phyloP scores from a whole-genome alignment of 2,888 invertebrate species.

The Aradus depressus region DNA sequence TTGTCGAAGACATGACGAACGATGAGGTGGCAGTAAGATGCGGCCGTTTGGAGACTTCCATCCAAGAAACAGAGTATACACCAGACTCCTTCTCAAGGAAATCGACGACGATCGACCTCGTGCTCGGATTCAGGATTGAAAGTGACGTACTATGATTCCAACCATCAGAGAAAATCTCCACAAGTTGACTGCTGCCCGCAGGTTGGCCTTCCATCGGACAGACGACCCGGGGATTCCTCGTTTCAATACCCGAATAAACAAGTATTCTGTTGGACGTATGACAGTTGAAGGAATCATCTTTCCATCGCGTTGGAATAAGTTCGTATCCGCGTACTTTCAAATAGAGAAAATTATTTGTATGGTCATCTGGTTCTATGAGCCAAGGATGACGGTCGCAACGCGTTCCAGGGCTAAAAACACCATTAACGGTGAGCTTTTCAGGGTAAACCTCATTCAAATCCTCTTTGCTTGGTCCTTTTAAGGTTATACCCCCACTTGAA shows the following conservation, averaged over 20 bases:
- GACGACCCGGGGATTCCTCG: slow-evolving; percentile 50
- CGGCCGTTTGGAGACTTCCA: slow-evolving; percentile 53
- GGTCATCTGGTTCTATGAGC: slow-evolving; percentile 64
- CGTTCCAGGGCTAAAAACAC: slow-evolving; percentile 39
- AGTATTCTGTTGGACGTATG: slow-evolving; percentile 58
- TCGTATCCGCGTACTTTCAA: slow-evolving; percentile 57
- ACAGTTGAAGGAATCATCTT: slow-evolving; percentile 39
- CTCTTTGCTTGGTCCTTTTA: slow-evolving; percentile 45
- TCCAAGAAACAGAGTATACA: slow-evolving; percentile 64
- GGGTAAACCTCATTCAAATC: slow-evolving; percentile 35
- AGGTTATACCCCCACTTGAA: slow-evolving; percentile 59
- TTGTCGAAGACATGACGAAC: slow-evolving; percentile 39
- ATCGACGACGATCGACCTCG: slow-evolving; percentile 61
- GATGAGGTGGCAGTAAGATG: slow-evolving; percentile 38
- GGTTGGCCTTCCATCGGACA: slow-evolving; percentile 46
- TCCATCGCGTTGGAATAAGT: slow-evolving; percentile 34
- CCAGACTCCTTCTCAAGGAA: slow-evolving; percentile 62
- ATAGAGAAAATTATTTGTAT: slow-evolving; percentile 56
- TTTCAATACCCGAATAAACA: slow-evolving; percentile 58
- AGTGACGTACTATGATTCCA: slow-evolving; percentile 43
- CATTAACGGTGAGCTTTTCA: slow-evolving; percentile 23
- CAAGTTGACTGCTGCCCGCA: slow-evolving; percentile 32
- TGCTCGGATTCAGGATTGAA: slow-evolving; percentile 34
- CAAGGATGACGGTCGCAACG: slow-evolving; percentile 61
- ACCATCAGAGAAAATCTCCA: slow-evolving; percentile 62